Percentiles rank a stretch among this genome's conserved stretches.
Evolutionary conservation across 2,888 invertebrate species (phyloP).

Genomic region (Prenolepis imparis): DNA sequence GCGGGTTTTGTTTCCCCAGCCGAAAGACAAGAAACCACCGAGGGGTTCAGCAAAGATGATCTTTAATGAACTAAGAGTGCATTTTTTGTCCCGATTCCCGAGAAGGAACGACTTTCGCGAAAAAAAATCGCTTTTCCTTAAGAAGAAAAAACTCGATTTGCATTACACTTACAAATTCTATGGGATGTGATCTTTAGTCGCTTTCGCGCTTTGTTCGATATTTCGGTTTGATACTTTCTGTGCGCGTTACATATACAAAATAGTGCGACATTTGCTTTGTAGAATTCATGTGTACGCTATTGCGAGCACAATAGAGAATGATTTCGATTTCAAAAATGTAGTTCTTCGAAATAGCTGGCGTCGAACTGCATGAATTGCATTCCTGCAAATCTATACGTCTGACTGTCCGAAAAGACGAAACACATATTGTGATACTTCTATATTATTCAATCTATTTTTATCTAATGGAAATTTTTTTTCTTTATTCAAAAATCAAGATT

Average conservation of each 20-base stretch:
- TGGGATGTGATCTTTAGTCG: constrained; percentile 27
- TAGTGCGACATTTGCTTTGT: constrained; percentile 27
- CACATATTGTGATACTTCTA: background rate
- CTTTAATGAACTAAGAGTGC: constrained; percentile 63
- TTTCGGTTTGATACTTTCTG: constrained; percentile 31
- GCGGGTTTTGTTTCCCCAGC: constrained; percentile 39
- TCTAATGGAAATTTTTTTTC: background rate
- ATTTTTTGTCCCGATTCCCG: constrained; percentile 39
- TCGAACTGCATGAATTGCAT: constrained; percentile 3
- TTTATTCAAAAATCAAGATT: background rate
- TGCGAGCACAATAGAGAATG: constrained; percentile 37
- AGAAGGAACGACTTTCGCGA: background rate
- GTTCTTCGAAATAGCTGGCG: background rate
- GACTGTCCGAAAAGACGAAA: background rate
- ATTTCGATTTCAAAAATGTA: constrained; percentile 35
- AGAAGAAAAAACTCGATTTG: constrained; percentile 19
- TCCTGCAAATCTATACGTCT: background rate
- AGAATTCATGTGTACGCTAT: background rate
- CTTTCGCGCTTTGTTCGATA: constrained; percentile 1
- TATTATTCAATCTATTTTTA: background rate
- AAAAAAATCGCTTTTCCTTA: background rate
- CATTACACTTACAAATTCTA: constrained; percentile 24
- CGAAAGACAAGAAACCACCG: constrained; percentile 48
- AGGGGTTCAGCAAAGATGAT: background rate
- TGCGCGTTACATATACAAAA: background rate